Conservation (phyloP, 2,797 vertebrate species). For the Cheirogaleus major region DNA sequence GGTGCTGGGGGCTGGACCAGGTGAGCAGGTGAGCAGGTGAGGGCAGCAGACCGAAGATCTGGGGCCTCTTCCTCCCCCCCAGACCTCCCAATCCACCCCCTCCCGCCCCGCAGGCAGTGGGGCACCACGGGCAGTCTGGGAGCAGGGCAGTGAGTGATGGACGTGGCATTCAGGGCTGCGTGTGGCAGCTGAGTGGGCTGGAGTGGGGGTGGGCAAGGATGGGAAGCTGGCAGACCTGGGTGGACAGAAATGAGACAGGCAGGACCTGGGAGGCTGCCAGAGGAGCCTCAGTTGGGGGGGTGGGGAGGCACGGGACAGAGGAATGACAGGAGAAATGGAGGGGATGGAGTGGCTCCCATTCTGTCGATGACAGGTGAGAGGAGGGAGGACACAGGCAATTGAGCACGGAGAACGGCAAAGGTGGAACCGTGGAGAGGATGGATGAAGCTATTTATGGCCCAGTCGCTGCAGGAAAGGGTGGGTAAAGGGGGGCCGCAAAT, state of each 20-base stretch:
- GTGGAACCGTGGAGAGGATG: not conserved
- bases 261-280: not conserved
- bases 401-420: not conserved
- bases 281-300: not conserved
- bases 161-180: not conserved
- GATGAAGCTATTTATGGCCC: not conserved
- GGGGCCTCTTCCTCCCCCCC: not conserved
- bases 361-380: not conserved
- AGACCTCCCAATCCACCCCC: too few species aligned
- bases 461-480: not conserved
- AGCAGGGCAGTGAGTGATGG: not conserved
- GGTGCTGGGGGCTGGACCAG: not conserved
- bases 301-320: rapidly evolving
- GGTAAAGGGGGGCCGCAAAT: not conserved
- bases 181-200: not conserved
- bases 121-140: not conserved
- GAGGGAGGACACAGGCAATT: not conserved
- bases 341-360: not conserved
- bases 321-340: not conserved
- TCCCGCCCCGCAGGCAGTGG: not conserved
- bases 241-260: not conserved
- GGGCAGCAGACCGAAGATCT: not conserved
- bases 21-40: not conserved
- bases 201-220: not conserved
- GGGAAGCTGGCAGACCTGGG: not conserved